Evolutionary conservation across 53 echinoderm and acorn worm species (phyloP).

Genomic region (Stichopus horrens): DNA sequence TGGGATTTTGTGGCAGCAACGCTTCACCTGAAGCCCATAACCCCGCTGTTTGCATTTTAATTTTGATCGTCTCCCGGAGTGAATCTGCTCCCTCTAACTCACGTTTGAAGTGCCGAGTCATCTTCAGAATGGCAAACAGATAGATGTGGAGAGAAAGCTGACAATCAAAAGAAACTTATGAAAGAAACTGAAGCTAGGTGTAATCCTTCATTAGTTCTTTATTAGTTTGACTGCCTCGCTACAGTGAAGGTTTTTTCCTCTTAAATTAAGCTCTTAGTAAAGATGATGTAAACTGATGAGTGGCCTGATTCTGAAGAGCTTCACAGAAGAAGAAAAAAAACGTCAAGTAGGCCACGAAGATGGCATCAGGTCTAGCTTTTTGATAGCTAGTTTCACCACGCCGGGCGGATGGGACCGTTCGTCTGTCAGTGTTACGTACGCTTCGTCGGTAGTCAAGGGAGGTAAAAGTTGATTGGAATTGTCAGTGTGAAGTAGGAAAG

Average conservation of each 20-base stretch:
- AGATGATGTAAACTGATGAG: neutral
- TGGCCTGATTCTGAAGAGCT: neutral
- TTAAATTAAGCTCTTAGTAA: neutral
- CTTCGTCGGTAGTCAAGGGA: neutral
- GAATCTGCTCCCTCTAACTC: neutral
- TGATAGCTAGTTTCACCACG: too few relatives aligned
- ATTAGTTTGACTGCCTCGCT: neutral
- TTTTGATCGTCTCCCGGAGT: neutral
- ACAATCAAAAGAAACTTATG: neutral
- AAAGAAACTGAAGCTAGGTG: neutral
- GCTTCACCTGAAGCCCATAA: neutral
- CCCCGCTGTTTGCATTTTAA: neutral
- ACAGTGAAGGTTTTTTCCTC: neutral
- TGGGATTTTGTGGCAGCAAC: neutral
- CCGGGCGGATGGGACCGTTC: neutral
- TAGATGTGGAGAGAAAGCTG: neutral
- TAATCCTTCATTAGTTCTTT: conserved; percentile 14
- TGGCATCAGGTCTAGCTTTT: neutral
- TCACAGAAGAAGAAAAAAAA: neutral
- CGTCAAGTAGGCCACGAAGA: neutral
- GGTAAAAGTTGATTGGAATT: neutral
- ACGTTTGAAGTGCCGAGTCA: conserved; percentile 35
- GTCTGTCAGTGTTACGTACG: neutral
- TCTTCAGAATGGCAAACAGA: conserved; percentile 23
- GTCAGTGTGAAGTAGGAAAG: neutral